Evolutionary conservation across 2,797 vertebrate genomes (phyloP), one percentile per base, ranked within the genome.

Genomic region (Sphenopsis melanotis): DNA sequence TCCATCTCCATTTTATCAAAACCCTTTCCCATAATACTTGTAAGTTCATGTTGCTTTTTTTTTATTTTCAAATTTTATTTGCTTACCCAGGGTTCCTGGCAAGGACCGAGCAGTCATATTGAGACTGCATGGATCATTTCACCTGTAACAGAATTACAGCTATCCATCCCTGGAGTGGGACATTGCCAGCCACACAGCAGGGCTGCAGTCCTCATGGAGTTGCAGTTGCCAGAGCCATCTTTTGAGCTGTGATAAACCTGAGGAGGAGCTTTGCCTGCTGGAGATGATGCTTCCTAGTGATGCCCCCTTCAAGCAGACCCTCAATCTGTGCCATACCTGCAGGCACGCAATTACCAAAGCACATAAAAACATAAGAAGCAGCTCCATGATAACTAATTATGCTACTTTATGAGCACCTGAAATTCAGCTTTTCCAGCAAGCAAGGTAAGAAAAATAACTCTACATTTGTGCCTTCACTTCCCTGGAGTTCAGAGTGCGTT

Each of bases 401-500:
- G 34, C 47, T 70, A 49, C 23, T 86, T 95, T 87, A 68, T 85
- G 36, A 96, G 44, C 41, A 52, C 47, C 42, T 72, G 74, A 83
- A 96, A 79, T 84, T 82, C 49, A 86, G 41, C 32, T 87, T 89
- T 83, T 86, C 34, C 27, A 85, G 55, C 55, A 95, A 97, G 95
- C 20, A 65, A 95, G 61, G 86, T 86, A 93, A 94, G 75, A 37
- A 93, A 96, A 96, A 61, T 69, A 93, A 94, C 32, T 77, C 44
- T 50, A 49, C 52, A 71, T 76, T 96, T 93, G 64, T 92, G 59
- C 32, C 44, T 92, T 89, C 46, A 78, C 30, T 95, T 95, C 63
- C 65, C 80, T 78, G 56, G 80, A 81, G 76, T 97, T 97, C 89
- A 95, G 83, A 91, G 13, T 78, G 24, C 90, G 83, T 97, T 96